A percentile compares a stretch with the other conserved stretches of the same genome.
Conservation (phyloP, 1,140 invertebrate species). For the Pemphigus obesinymphae region DNA sequence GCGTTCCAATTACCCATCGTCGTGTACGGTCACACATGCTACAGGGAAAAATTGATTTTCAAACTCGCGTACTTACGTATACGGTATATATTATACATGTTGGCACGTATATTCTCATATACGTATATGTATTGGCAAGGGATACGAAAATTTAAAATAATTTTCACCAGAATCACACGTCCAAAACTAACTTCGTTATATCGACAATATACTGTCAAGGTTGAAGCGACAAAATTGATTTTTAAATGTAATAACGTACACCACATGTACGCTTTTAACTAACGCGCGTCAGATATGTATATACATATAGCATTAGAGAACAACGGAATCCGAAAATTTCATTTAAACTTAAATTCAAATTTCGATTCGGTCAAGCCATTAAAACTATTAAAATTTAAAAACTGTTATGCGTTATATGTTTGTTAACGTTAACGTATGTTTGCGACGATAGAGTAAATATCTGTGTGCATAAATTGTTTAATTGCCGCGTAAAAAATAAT, state of each 20-base stretch:
- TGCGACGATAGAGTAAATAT: not conserved
- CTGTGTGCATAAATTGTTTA: too few species aligned
- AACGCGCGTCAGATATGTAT: too few species aligned
- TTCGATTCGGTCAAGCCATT: not conserved
- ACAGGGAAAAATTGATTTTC: constrained; percentile 1
- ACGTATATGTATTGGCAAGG: not conserved
- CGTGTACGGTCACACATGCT: not conserved
- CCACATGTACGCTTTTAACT: too few species aligned
- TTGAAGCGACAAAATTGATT: not conserved
- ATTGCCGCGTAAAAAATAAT: too few species aligned
- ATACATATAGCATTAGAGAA: too few species aligned
- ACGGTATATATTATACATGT: not conserved
- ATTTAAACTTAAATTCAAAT: too few species aligned
- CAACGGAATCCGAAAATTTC: too few species aligned
- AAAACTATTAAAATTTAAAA: too few species aligned
- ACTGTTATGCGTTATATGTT: not conserved
- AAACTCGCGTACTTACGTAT: not conserved
- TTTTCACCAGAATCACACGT: not conserved
- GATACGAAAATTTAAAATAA: not conserved
- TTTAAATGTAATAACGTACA: not conserved
- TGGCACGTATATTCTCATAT: not conserved
- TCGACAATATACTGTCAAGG: not conserved
- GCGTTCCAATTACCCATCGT: not conserved
- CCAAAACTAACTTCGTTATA: not conserved
- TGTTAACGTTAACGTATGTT: not conserved